Evolutionary conservation across 1,140 invertebrate genomes (phyloP).

Genomic region (Heliothis subflexa): DNA sequence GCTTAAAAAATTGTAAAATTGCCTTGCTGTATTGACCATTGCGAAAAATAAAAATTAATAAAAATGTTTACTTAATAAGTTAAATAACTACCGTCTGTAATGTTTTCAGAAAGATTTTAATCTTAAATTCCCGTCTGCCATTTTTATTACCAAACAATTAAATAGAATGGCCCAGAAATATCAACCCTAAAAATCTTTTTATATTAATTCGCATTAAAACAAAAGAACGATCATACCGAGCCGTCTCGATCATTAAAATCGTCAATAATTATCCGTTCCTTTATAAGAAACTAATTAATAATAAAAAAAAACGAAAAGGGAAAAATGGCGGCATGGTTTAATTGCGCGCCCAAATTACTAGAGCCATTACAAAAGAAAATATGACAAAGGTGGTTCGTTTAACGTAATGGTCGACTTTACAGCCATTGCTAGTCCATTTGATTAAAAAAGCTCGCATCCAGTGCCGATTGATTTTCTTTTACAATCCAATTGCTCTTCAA

Average conservation of each 20-base stretch:
- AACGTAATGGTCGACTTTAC: conserved; percentile 74
- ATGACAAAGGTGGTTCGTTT: conserved; percentile 79
- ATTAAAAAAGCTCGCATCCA: conserved; percentile 73
- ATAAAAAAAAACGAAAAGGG: conserved; percentile 50
- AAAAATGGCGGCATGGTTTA: conserved; percentile 59
- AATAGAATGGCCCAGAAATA: not conserved
- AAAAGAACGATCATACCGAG: conserved; percentile 17
- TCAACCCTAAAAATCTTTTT: conserved; percentile 15
- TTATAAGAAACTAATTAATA: conserved; percentile 57
- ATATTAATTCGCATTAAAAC: conserved; percentile 24
- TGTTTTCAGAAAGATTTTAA: too few species aligned
- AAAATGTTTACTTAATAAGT: too few species aligned
- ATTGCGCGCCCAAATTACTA: conserved; percentile 69
- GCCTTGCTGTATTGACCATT: not conserved
- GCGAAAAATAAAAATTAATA: too few species aligned
- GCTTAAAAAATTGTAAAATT: too few species aligned
- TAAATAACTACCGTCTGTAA: too few species aligned
- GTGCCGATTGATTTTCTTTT: conserved; percentile 72
- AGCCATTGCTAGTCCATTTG: conserved; percentile 72
- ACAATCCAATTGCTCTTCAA: conserved; percentile 58
- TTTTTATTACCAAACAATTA: not conserved
- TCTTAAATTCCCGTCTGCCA: not conserved
- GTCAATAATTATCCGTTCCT: conserved; percentile 40
- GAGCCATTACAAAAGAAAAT: conserved; percentile 72
- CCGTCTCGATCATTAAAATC: conserved; percentile 30